Evolutionary conservation across 2,113 vertebrate genomes (phyloP), one percentile per base, ranked within the genome.

Genomic region (Macquaria australasica): DNA sequence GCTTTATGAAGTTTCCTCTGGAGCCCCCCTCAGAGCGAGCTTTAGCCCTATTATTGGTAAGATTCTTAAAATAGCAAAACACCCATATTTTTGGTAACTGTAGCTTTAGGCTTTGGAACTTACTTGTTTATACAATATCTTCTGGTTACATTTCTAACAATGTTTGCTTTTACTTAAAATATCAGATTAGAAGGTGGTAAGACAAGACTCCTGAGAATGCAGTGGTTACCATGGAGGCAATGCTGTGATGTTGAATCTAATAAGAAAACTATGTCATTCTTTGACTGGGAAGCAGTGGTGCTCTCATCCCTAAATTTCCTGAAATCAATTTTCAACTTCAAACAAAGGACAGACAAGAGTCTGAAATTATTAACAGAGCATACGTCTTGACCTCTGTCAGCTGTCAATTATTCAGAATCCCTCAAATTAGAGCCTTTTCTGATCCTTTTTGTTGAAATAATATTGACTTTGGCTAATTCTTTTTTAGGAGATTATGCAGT

Each of bases 321-420:
- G 15, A 79, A 86, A 87, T 86, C 81, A 72, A 73, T 89, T 81
- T 86, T 14, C 73, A 25, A 60, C 71, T 72, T 87, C 67, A 84
- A 53, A 79, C 14, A 56, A 55, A 86, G 60, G 62, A 85, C 34
- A 73, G 41, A 68, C n/a, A 25, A 1, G 16, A 67, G 60, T 25
- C 55, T 53, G 25, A 76, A 85, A 74, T 58, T 79, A 83, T 75
- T 85, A 67, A 82, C 55, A 53, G 31, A 62, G 1, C 51, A 59
- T 21, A 67, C 20, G 41, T 34, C 62, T 73, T 43, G 64, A 63
- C 43, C 81, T 48, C 28, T 66, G 21, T 66, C 55, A 70, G 15
- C n/a, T 73, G 41, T 86, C 25, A 84, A 50, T 77, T 84, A 73
- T 84, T 88, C n/a, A 77, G 41, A 56, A 84, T 87, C 55, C 56